Percentiles rank a stretch among this genome's conserved stretches.
These are phyloP conservation scores for Holacanthella duospinosa DNA, from an alignment of 2,888 invertebrate genomes.

Conservation along the genomic window DNA sequence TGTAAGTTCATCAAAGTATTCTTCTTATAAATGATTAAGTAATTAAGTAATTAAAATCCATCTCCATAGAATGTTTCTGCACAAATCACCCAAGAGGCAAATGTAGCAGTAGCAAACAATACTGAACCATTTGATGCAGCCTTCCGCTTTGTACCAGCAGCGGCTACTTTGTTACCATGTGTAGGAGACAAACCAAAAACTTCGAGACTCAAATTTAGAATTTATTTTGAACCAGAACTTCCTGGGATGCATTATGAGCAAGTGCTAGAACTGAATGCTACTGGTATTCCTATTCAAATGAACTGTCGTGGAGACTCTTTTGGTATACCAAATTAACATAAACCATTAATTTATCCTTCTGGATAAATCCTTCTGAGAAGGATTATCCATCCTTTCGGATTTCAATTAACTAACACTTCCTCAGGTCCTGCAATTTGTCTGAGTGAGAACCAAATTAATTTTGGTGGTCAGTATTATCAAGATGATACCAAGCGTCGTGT, in stretches of 20 bases:
- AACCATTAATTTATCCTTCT: background rate
- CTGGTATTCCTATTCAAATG: background rate
- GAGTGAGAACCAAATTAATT: conserved; percentile 25
- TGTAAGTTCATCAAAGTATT: too few relatives aligned
- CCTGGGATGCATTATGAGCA: conserved; percentile 2
- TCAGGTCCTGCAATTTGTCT: conserved; percentile 29
- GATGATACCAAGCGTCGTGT: conserved; percentile 15
- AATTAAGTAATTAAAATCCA: too few relatives aligned
- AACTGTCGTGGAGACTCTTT: background rate
- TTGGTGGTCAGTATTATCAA: conserved; percentile 22
- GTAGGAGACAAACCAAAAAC: background rate
- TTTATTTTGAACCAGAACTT: conserved; percentile 3
- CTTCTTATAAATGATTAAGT: too few relatives aligned
- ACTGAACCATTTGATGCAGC: background rate
- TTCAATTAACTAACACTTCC: too few relatives aligned
- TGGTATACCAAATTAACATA: background rate
- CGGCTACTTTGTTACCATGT: background rate
- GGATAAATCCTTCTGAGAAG: too few relatives aligned
- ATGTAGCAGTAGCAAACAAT: background rate
- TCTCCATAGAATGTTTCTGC: background rate
- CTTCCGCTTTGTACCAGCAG: background rate
- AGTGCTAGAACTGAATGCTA: background rate
- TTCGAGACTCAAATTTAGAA: background rate
- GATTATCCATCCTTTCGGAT: background rate
- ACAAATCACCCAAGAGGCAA: background rate